Conservation (phyloP, 37 sponge, comb jelly and placozoan species). For the Haliclona indistincta region DNA sequence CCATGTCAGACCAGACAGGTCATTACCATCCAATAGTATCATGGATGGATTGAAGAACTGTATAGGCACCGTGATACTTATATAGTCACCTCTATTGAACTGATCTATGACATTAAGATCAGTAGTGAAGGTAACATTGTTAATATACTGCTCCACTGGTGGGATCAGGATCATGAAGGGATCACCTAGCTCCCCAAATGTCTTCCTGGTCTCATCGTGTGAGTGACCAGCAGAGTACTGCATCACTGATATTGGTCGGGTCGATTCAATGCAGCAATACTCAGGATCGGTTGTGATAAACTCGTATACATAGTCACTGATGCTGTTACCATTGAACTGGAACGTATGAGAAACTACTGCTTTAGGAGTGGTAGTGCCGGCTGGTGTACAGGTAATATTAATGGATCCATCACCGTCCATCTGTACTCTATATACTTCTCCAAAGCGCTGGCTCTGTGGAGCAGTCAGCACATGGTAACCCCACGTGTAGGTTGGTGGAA, state of each 20-base stretch:
- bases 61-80: conserved; percentile 10
- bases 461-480: too few species aligned
- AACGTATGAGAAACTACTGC: too few species aligned
- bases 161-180: conserved; percentile 42
- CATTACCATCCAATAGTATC: not conserved
- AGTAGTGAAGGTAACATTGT: conserved; percentile 14
- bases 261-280: conserved; percentile 49
- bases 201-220: not conserved
- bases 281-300: not conserved
- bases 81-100: too few species aligned
- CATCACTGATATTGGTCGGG: conserved; percentile 35
- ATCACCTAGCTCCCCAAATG: conserved; percentile 22
- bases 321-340: too few species aligned
- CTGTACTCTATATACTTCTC: too few species aligned
- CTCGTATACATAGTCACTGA: too few species aligned
- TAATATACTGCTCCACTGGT: conserved; percentile 42
- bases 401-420: too few species aligned
- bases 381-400: too few species aligned
- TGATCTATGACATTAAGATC: not conserved
- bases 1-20: not conserved
- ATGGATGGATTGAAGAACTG: conserved; percentile 22
- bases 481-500: too few species aligned
- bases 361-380: too few species aligned
- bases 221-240: conserved; percentile 49
- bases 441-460: too few species aligned